phyloP scores from a whole-genome alignment of 2,113 vertebrate genomes.

The Tachuris rubrigastra region DNA sequence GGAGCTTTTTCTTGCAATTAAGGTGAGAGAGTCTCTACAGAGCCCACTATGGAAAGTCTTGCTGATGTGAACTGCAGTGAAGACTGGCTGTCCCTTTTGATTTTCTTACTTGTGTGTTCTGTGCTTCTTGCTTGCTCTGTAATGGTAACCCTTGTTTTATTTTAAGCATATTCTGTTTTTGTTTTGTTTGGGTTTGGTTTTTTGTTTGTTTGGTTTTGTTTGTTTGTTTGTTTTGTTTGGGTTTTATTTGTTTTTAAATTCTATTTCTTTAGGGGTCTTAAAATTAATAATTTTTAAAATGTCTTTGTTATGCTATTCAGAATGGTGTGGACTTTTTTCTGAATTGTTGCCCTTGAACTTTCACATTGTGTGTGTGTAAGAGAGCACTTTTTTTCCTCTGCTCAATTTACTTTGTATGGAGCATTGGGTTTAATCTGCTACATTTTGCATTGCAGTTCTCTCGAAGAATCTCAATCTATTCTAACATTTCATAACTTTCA shows the following conservation, averaged over 20 bases:
- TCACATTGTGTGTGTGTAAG: accelerated
- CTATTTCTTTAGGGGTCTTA: neutral
- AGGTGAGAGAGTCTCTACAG: neutral
- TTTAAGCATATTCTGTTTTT: neutral
- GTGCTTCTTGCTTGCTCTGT: neutral
- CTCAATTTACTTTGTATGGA: neutral
- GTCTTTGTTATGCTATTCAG: neutral
- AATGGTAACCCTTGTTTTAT: neutral
- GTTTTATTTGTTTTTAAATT: neutral
- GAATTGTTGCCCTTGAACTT: neutral
- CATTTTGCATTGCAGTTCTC: neutral
- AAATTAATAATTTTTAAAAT: neutral
- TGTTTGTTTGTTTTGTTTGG: too few relatives aligned
- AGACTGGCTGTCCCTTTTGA: neutral
- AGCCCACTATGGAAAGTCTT: neutral
- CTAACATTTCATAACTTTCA: neutral
- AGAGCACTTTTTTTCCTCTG: neutral
- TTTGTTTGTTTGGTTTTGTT: too few relatives aligned
- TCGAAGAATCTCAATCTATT: neutral
- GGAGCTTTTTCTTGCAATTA: neutral
- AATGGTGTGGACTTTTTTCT: neutral
- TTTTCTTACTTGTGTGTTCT: neutral
- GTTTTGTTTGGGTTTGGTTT: too few relatives aligned
- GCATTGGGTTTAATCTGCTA: neutral
- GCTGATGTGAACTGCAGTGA: neutral